phyloP scores from a whole-genome alignment of 2,888 invertebrate genomes.

The Oscheius sp. region DNA sequence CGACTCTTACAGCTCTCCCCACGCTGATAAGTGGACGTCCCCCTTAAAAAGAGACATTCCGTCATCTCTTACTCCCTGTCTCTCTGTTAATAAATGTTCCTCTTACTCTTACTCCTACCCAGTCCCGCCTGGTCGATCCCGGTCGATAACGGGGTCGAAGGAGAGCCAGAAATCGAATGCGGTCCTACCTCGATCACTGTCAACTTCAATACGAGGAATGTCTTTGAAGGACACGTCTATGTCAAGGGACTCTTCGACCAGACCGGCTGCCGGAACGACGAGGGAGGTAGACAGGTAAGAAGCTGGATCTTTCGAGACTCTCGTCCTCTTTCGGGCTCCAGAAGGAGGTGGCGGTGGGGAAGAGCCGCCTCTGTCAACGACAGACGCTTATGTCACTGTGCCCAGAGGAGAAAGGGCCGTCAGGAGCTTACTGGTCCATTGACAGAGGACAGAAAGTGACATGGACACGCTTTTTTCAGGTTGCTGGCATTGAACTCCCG shows the following conservation, averaged over 20 bases:
- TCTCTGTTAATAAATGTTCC: not conserved
- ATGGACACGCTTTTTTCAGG: conserved; percentile 28
- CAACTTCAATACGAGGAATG: conserved; percentile 63
- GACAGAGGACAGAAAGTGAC: too few relatives aligned
- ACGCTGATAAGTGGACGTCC: conserved; percentile 12
- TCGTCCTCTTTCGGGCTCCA: too few relatives aligned
- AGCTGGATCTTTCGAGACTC: not conserved
- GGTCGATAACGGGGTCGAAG: conserved; percentile 67
- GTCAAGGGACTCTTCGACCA: conserved; percentile 67
- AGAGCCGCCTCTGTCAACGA: too few relatives aligned
- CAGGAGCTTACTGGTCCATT: too few relatives aligned
- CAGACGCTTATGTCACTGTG: too few relatives aligned
- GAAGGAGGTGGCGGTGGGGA: too few relatives aligned
- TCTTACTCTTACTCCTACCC: conserved; percentile 1
- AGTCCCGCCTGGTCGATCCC: conserved; percentile 48
- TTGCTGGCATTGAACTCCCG: conserved; percentile 68
- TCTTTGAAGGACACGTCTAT: conserved; percentile 63
- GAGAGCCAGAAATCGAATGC: conserved; percentile 71
- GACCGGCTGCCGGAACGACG: conserved; percentile 53
- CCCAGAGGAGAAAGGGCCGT: too few relatives aligned
- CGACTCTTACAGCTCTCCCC: conserved; percentile 9
- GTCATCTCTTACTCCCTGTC: not conserved
- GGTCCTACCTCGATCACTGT: conserved; percentile 71
- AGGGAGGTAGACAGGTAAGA: conserved; percentile 55
- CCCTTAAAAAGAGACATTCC: conserved; percentile 12